These are phyloP conservation scores for Cryptocephalus primarius DNA, from an alignment of 2,888 invertebrate genomes.

Conservation along the genomic window DNA sequence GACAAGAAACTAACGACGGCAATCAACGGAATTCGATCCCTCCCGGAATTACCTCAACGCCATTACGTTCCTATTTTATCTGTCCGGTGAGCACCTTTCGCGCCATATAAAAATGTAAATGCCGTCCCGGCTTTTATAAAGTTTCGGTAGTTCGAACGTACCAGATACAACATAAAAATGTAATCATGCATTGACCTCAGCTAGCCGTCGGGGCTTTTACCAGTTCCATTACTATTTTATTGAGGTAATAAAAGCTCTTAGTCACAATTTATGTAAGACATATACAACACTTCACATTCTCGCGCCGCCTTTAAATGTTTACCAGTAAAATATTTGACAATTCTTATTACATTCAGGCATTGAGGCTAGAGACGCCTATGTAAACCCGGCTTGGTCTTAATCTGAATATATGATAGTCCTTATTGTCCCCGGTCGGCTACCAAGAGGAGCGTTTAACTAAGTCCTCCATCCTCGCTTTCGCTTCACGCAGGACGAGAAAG, in stretches of 20 bases:
- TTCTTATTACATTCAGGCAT: slow-evolving; percentile 32
- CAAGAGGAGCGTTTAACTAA: slow-evolving; percentile 25
- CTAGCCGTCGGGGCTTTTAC: slow-evolving; percentile 8
- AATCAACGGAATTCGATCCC: too few species aligned
- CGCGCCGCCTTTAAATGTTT: slow-evolving; percentile 30
- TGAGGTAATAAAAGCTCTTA: slow-evolving; percentile 34
- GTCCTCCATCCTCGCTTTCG: slow-evolving; percentile 8
- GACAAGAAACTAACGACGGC: too few species aligned
- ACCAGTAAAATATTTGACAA: slow-evolving; percentile 35
- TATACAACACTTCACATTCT: slow-evolving; percentile 30
- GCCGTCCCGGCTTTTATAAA: slow-evolving; percentile 1
- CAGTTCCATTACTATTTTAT: slow-evolving; percentile 34
- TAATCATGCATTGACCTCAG: slow-evolving; percentile 5
- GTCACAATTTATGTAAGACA: slow-evolving; percentile 32
- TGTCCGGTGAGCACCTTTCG: not conserved
- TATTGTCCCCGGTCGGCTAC: slow-evolving; percentile 30
- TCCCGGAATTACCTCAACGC: too few species aligned
- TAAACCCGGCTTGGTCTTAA: slow-evolving; percentile 33
- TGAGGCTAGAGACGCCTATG: slow-evolving; percentile 28
- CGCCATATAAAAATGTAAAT: slow-evolving; percentile 4
- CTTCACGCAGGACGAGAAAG: slow-evolving; percentile 3
- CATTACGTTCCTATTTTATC: too few species aligned
- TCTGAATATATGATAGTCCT: slow-evolving; percentile 36
- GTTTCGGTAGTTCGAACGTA: slow-evolving; percentile 5
- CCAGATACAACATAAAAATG: slow-evolving; percentile 8